These are phyloP conservation scores for Falco columbarius DNA, from an alignment of 2,797 vertebrate genomes.

Conservation along the genomic window DNA sequence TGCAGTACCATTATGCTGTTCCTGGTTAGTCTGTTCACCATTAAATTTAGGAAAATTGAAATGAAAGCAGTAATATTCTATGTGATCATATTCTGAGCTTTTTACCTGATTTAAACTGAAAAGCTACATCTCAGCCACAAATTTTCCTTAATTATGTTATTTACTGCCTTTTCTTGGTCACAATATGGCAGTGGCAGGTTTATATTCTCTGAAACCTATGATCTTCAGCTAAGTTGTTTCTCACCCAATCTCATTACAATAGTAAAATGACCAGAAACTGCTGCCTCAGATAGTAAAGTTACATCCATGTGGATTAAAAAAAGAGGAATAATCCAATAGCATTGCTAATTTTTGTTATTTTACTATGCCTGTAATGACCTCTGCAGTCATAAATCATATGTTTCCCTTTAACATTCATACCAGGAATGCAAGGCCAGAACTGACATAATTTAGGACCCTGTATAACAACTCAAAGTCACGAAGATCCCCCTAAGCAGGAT, in stretches of 20 bases:
- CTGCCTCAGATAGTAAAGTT: not conserved
- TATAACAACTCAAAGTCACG: not conserved
- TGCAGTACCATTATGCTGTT: not conserved
- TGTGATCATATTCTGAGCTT: not conserved
- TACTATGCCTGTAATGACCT: not conserved
- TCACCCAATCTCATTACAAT: rapidly evolving
- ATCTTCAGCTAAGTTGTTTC: not conserved
- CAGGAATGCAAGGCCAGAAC: not conserved
- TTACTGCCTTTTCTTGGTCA: not conserved
- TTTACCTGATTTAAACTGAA: not conserved
- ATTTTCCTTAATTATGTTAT: not conserved
- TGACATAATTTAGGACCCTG: not conserved
- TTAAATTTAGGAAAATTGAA: not conserved
- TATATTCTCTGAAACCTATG: not conserved
- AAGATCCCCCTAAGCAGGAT: not conserved
- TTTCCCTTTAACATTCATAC: not conserved
- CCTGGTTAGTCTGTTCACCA: not conserved
- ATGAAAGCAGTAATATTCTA: not conserved
- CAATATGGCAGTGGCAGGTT: not conserved
- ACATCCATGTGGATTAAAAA: not conserved
- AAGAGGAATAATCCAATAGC: not conserved
- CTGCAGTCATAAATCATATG: not conserved
- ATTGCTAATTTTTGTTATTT: not conserved
- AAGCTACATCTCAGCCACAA: not conserved
- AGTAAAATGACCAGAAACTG: not conserved